Conservation (phyloP, 2,888 invertebrate species). For the Yponomeuta plumbellus region DNA sequence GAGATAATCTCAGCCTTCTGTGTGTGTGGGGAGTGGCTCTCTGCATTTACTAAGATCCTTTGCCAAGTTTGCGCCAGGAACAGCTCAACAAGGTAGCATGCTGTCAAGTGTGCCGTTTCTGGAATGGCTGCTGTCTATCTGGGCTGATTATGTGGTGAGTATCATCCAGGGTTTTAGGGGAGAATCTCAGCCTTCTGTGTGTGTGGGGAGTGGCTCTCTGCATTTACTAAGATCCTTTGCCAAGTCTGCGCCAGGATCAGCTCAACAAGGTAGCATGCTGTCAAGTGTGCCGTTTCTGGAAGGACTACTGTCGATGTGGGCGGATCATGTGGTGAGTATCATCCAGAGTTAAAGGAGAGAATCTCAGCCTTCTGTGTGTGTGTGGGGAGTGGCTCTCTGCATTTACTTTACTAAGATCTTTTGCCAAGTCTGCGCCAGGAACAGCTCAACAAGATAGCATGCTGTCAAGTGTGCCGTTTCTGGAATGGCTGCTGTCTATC, state of each 20-base stretch:
- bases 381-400: too few relatives aligned
- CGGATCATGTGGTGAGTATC: conserved; percentile 89
- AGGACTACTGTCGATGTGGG: conserved; percentile 95
- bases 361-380: too few relatives aligned
- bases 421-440: conserved; percentile 97
- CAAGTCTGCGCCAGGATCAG: conserved; percentile 97
- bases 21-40: too few relatives aligned
- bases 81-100: conserved; percentile 97
- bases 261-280: conserved; percentile 97
- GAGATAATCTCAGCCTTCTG: too few relatives aligned
- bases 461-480: conserved; percentile 91
- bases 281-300: conserved; percentile 95
- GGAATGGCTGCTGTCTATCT: conserved; percentile 95
- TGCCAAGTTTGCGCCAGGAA: conserved; percentile 96
- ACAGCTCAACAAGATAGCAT: conserved; percentile 97
- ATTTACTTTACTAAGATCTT: too few relatives aligned
- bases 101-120: conserved; percentile 94
- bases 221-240: too few relatives aligned
- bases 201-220: too few relatives aligned
- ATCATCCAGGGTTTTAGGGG: too few relatives aligned
- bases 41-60: too few relatives aligned
- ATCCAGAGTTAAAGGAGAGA: too few relatives aligned
- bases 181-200: too few relatives aligned
- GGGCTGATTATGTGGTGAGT: conserved; percentile 94
- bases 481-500: conserved; percentile 95